Evolutionary conservation across 2,888 invertebrate species (phyloP).

Genomic region (Melikaiella ostensackeni): DNA sequence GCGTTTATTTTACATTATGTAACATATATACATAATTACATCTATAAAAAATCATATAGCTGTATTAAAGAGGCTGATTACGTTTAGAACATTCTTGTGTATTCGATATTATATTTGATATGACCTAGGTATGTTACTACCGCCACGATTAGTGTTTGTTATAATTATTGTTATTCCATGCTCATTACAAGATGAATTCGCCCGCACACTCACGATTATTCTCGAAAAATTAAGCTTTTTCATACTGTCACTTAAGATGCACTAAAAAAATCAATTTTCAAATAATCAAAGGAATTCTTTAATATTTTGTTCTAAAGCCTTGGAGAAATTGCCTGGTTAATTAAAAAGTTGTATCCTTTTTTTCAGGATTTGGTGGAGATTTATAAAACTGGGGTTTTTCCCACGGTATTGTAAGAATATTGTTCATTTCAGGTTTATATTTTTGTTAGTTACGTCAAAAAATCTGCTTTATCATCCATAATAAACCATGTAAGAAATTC

Average conservation of each 20-base stretch:
- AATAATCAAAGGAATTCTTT: not conserved
- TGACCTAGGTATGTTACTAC: not conserved
- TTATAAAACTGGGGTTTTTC: conserved; percentile 2
- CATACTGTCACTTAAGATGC: not conserved
- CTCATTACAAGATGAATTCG: not conserved
- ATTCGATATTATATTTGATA: conserved; percentile 36
- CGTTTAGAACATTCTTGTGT: conserved; percentile 54
- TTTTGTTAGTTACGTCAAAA: conserved; percentile 11
- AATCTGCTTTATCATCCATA: not conserved
- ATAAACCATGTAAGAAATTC: conserved; percentile 9
- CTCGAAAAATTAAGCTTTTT: conserved; percentile 18
- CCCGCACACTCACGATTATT: conserved; percentile 1
- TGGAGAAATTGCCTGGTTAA: not conserved
- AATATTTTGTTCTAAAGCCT: not conserved
- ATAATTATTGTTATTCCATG: conserved; percentile 18
- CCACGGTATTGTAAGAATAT: conserved; percentile 15
- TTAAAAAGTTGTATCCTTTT: not conserved
- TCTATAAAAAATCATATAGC: conserved; percentile 59
- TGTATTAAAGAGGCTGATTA: conserved; percentile 68
- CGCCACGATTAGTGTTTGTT: conserved; percentile 9
- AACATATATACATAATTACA: conserved; percentile 21
- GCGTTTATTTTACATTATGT: conserved; percentile 24
- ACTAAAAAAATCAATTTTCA: not conserved
- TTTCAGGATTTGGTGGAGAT: not conserved
- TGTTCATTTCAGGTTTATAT: not conserved